Percentiles rank a stretch among this genome's conserved stretches.
These are phyloP conservation scores for Eriosoma lanigerum DNA, from an alignment of 1,140 invertebrate species.

Conservation along the genomic window DNA sequence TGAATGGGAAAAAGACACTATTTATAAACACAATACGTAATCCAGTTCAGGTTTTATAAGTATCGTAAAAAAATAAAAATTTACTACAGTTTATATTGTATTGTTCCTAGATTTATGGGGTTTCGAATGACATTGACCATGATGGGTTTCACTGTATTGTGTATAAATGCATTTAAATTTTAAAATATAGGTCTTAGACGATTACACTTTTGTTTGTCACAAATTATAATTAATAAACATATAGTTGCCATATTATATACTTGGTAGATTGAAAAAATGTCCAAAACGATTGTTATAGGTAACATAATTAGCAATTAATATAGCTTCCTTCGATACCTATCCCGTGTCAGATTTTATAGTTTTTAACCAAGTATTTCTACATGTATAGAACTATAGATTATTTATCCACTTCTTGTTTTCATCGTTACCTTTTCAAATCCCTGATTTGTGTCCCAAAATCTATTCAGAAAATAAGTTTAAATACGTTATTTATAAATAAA, in stretches of 20 bases:
- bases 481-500: too few species aligned
- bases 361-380: too few species aligned
- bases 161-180: not conserved
- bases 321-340: too few species aligned
- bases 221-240: not conserved
- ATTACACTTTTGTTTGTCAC: not conserved
- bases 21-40: not conserved
- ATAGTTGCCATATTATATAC: not conserved
- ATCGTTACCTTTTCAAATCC: too few species aligned
- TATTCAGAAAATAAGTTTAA: too few species aligned
- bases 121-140: slow-evolving; percentile 42
- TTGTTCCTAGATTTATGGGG: slow-evolving; percentile 41
- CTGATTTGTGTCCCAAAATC: too few species aligned
- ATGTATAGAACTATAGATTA: too few species aligned
- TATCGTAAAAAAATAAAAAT: not conserved
- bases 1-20: not conserved
- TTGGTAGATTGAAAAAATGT: not conserved
- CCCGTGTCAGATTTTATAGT: too few species aligned
- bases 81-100: too few species aligned
- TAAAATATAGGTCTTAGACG: not conserved
- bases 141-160: not conserved
- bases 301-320: too few species aligned
- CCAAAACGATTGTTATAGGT: too few species aligned
- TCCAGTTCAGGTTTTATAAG: slow-evolving; percentile 6
- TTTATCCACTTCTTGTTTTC: too few species aligned